Evolutionary conservation across 2,113 vertebrate genomes (phyloP).

Genomic region (Okapia johnstoni): DNA sequence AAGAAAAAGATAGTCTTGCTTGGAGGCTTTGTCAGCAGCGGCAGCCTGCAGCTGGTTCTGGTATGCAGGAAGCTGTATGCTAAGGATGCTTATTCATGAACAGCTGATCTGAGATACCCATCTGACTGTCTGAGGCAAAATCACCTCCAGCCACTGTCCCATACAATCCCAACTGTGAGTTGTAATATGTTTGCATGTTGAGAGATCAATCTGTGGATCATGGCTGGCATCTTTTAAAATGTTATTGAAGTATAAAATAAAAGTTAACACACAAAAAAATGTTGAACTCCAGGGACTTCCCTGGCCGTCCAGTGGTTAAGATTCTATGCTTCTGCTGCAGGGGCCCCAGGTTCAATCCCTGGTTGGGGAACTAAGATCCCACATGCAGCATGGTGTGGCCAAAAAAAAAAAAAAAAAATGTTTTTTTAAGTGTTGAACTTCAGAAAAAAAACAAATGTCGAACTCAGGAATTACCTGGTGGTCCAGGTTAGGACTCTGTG

Average conservation of each 20-base stretch:
- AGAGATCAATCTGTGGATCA: background rate
- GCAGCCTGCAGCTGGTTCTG: background rate
- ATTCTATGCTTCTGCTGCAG: background rate
- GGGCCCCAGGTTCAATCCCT: background rate
- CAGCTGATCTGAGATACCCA: background rate
- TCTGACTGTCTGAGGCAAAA: background rate
- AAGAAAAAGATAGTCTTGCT: background rate
- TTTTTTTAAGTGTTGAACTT: background rate
- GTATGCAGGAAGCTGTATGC: background rate
- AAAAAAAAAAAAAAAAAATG: background rate
- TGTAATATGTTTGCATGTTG: background rate
- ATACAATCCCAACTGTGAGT: background rate
- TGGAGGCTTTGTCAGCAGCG: background rate
- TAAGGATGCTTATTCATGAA: background rate
- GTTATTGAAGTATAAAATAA: background rate
- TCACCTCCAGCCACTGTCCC: background rate
- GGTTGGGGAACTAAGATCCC: background rate
- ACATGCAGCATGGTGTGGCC: background rate
- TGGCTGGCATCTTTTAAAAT: background rate
- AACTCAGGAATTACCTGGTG: background rate
- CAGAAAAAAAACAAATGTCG: background rate
- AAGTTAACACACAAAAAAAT: background rate
- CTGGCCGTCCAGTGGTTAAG: background rate
- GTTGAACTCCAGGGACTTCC: background rate
- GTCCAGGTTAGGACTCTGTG: background rate